A percentile compares a stretch with the other conserved stretches of the same genome.
Evolutionary conservation across 1,140 invertebrate species (phyloP).

Genomic region (Harlomillsia oculata): DNA sequence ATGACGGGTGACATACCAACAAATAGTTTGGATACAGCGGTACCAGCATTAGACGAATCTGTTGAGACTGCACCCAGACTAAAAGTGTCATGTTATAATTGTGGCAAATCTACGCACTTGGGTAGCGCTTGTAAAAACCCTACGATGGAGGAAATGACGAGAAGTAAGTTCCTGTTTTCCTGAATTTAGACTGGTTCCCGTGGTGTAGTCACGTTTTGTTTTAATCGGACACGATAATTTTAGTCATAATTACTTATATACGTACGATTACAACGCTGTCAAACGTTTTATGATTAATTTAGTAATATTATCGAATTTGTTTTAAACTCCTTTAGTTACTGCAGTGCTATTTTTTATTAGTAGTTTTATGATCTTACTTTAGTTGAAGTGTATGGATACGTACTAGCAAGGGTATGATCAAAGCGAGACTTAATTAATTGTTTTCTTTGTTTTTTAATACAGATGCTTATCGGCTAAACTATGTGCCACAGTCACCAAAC

Average conservation of each 20-base stretch:
- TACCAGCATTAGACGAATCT: not conserved
- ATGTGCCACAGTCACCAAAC: not conserved
- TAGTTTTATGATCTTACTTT: too few species aligned
- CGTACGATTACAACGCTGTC: not conserved
- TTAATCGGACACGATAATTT: too few species aligned
- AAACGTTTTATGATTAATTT: not conserved
- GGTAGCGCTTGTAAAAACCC: conserved; percentile 72
- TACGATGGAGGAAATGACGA: conserved; percentile 79
- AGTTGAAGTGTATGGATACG: too few species aligned
- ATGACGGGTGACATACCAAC: too few species aligned
- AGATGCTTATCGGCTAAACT: conserved; percentile 22
- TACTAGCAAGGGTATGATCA: not conserved
- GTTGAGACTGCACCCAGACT: not conserved
- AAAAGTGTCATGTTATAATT: conserved; percentile 62
- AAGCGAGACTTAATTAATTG: conserved; percentile 1
- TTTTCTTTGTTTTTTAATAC: conserved; percentile 5
- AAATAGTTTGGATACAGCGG: not conserved
- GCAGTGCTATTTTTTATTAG: too few species aligned
- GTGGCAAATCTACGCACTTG: conserved; percentile 63
- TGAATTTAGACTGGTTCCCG: too few species aligned
- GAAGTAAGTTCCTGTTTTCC: conserved; percentile 38
- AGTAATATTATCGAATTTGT: too few species aligned
- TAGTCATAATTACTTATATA: too few species aligned
- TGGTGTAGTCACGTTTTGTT: too few species aligned
- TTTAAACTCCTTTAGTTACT: too few species aligned